phyloP scores from a whole-genome alignment of 2,797 vertebrate species.

The Falco concolor region DNA sequence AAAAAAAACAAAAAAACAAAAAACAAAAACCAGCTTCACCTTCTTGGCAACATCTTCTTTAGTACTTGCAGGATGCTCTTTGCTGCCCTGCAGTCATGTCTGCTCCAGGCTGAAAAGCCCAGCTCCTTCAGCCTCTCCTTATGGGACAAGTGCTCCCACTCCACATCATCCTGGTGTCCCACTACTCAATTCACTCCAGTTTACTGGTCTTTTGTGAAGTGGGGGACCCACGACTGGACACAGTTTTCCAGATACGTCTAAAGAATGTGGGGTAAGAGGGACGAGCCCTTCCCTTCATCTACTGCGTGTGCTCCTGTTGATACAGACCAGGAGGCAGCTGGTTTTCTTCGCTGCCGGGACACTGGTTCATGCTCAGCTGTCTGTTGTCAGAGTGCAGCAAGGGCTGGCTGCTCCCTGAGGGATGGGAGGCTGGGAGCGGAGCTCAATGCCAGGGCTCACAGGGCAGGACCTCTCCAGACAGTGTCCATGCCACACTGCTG shows the following conservation, averaged over 20 bases:
- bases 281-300: neutral
- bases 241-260: neutral
- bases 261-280: neutral
- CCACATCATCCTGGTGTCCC: neutral
- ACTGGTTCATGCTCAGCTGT: neutral
- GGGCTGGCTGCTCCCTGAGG: neutral
- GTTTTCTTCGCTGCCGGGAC: neutral
- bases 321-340: neutral
- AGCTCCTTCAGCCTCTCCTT: neutral
- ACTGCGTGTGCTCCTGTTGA: neutral
- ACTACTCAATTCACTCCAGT: neutral
- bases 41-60: neutral
- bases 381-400: neutral
- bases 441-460: accelerated
- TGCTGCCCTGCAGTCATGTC: neutral
- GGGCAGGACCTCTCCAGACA: neutral
- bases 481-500: accelerated
- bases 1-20: neutral
- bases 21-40: neutral
- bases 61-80: neutral
- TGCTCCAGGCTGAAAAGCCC: neutral
- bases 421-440: neutral
- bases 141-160: neutral
- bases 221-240: too few species aligned
- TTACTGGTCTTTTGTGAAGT: neutral